Conservation (phyloP, 2,113 vertebrate species). For the Heloderma charlesbogerti region DNA sequence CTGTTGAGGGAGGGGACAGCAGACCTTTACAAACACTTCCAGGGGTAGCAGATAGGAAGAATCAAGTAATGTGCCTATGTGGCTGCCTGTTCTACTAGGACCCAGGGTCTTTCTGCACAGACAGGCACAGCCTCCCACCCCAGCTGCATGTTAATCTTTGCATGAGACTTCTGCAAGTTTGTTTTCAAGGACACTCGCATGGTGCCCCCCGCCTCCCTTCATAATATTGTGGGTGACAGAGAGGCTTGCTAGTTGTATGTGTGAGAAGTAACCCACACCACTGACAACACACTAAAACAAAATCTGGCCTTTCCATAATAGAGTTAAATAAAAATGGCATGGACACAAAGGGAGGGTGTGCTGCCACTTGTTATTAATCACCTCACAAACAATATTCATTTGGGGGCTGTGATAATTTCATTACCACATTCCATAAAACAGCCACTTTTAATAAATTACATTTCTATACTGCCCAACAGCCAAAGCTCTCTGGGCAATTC, state of each 20-base stretch:
- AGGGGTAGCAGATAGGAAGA: neutral
- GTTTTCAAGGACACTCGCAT: neutral
- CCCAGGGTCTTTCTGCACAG: neutral
- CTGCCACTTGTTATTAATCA: neutral
- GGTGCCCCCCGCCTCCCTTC: neutral
- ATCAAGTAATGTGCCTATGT: neutral
- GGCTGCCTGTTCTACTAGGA: neutral
- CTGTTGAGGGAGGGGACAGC: neutral
- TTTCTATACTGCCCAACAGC: too few species aligned
- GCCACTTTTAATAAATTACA: too few species aligned
- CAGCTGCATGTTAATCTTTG: neutral
- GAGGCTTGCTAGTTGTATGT: neutral
- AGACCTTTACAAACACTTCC: neutral
- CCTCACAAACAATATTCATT: neutral
- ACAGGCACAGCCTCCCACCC: neutral
- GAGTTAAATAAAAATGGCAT: neutral
- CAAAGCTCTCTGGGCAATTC: too few species aligned
- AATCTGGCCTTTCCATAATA: neutral
- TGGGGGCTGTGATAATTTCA: neutral
- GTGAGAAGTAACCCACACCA: neutral
- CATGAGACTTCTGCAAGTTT: neutral
- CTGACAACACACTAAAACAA: neutral
- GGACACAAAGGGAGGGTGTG: neutral
- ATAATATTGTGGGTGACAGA: too few species aligned
- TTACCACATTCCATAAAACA: neutral